Conservation (phyloP, 2,797 vertebrate genomes). For the Sebastes baramenuke region DNA sequence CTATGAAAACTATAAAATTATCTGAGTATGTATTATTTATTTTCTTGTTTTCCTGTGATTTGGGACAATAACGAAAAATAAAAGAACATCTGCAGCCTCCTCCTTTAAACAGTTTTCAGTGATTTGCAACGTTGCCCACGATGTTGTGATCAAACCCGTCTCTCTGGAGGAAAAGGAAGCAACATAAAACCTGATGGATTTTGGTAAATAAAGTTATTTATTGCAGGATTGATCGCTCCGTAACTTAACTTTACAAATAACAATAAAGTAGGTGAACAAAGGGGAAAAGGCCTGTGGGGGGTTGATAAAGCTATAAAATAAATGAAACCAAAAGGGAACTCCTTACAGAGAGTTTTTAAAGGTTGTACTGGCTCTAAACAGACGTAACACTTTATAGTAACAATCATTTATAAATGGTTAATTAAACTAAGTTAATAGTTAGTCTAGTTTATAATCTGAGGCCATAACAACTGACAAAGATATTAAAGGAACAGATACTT, state of each 20-base stretch:
- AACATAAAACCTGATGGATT: background rate
- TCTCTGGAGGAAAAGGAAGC: background rate
- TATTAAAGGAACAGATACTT: background rate
- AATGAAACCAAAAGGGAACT: background rate
- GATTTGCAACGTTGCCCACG: background rate
- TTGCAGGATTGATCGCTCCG: background rate
- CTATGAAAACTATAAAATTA: too few species aligned
- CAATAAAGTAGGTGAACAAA: background rate
- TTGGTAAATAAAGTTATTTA: background rate
- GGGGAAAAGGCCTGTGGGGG: background rate
- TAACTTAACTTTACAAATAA: background rate
- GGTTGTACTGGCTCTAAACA: background rate
- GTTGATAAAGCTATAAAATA: background rate
- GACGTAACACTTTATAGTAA: too few species aligned
- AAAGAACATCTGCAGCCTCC: background rate
- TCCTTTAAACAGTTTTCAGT: background rate
- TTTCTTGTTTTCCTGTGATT: background rate
- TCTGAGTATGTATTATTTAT: background rate
- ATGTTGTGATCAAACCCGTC: background rate
- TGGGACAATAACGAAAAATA: background rate
- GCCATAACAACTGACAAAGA: background rate
- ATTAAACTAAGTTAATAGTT: too few species aligned
- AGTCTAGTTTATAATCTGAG: too few species aligned
- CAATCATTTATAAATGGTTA: too few species aligned
- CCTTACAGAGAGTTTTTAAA: background rate